phyloP scores from a whole-genome alignment of 2,797 vertebrate species.

The Knipowitschia caucasica region DNA sequence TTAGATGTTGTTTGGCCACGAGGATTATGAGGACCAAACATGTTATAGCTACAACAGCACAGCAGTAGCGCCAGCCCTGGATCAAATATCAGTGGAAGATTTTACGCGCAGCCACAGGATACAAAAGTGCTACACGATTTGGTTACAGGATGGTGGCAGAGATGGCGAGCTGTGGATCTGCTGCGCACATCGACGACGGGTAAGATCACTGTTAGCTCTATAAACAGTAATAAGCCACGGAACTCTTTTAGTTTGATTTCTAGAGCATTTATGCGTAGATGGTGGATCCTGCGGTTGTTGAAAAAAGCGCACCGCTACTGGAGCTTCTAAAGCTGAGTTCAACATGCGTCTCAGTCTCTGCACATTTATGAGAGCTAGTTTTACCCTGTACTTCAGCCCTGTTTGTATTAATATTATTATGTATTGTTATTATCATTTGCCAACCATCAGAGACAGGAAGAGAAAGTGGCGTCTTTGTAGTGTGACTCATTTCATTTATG shows the following conservation, averaged over 20 bases:
- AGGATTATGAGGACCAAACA: background rate
- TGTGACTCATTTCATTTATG: constrained; percentile 20
- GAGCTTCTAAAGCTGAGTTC: no score
- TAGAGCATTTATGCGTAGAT: background rate
- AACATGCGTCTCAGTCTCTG: no score
- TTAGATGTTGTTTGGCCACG: constrained; percentile 1
- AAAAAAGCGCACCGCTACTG: background rate
- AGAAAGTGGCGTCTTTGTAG: background rate
- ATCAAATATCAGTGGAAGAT: constrained; percentile 19
- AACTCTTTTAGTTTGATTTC: background rate
- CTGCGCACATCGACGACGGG: constrained; percentile 57
- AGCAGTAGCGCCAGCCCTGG: background rate
- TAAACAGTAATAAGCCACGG: no score
- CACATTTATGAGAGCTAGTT: no score
- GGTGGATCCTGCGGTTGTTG: background rate
- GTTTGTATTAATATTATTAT: no score
- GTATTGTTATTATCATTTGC: background rate
- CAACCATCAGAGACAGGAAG: background rate
- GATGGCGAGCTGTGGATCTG: constrained; percentile 64
- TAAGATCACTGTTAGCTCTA: constrained; percentile 31
- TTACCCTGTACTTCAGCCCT: no score
- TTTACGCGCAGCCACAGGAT: constrained; percentile 14
- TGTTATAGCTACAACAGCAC: background rate
- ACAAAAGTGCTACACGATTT: background rate
- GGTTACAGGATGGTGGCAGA: constrained; percentile 63